phyloP scores from a whole-genome alignment of 2,888 invertebrate species.

The Diplazon laetatorius region DNA sequence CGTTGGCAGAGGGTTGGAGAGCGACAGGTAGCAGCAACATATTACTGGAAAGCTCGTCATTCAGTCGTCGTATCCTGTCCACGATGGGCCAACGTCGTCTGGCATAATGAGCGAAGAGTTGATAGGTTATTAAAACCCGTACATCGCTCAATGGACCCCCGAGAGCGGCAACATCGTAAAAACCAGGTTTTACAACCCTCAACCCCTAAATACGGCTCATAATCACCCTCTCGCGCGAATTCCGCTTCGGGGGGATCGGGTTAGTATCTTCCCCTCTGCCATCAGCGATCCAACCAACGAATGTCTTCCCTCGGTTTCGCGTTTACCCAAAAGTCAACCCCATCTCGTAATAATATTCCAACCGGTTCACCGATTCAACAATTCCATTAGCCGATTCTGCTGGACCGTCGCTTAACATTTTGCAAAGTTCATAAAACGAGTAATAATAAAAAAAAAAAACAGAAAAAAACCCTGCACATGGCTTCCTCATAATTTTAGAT shows the following conservation, averaged over 20 bases:
- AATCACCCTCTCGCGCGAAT: slow-evolving; percentile 72
- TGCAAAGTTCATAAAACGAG: too few species aligned
- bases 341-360: slow-evolving; percentile 39
- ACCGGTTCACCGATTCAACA: neutral
- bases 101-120: slow-evolving; percentile 66
- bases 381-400: slow-evolving; percentile 27
- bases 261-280: neutral
- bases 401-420: slow-evolving; percentile 4
- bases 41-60: slow-evolving; percentile 12
- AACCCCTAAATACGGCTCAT: slow-evolving; percentile 69
- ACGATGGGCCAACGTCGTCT: slow-evolving; percentile 23
- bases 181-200: slow-evolving; percentile 72
- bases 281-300: neutral
- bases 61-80: slow-evolving; percentile 24
- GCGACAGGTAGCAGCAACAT: slow-evolving; percentile 20
- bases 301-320: slow-evolving; percentile 3
- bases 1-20: neutral
- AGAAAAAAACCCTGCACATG: too few species aligned
- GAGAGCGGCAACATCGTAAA: slow-evolving; percentile 76
- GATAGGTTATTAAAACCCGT: slow-evolving; percentile 74
- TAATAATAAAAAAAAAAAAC: too few species aligned
- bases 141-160: slow-evolving; percentile 69
- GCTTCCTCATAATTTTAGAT: too few species aligned
- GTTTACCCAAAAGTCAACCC: slow-evolving; percentile 28
- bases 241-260: slow-evolving; percentile 62